These are phyloP conservation scores for Cisticola juncidis DNA, from an alignment of 2,113 vertebrate species.

Conservation along the genomic window DNA sequence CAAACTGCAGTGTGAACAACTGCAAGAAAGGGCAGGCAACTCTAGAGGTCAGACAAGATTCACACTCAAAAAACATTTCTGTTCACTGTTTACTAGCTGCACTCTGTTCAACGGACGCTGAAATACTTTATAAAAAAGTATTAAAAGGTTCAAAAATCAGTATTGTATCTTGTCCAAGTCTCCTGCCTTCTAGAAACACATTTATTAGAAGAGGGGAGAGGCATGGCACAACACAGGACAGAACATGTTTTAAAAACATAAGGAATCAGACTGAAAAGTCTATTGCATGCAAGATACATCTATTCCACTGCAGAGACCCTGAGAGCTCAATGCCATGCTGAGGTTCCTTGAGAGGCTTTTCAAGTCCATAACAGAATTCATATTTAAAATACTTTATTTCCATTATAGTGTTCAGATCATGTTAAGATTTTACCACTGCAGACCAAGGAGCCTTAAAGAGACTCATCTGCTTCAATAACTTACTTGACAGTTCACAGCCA, in stretches of 20 bases:
- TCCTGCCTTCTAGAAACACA: background rate
- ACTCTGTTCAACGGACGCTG: background rate
- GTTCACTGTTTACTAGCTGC: background rate
- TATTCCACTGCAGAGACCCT: background rate
- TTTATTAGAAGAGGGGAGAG: background rate
- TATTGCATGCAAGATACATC: background rate
- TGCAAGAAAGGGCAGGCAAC: background rate
- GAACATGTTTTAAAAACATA: background rate
- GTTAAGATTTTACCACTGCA: background rate
- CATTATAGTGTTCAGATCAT: background rate
- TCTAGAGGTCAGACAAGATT: background rate
- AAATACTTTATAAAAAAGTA: background rate
- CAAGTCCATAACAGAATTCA: background rate
- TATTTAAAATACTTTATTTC: conserved; percentile 34
- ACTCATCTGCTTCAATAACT: background rate
- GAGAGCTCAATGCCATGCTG: background rate
- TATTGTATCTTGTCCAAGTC: background rate
- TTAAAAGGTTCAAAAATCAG: background rate
- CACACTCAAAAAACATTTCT: background rate
- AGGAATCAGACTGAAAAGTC: background rate
- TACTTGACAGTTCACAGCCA: background rate
- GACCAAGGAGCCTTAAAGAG: background rate
- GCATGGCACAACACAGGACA: background rate
- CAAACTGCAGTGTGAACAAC: background rate
- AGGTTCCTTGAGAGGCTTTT: background rate